Evolutionary conservation across 2,113 vertebrate species (phyloP), one percentile per base, ranked within the genome.

Genomic region (Calyptomena viridis): DNA sequence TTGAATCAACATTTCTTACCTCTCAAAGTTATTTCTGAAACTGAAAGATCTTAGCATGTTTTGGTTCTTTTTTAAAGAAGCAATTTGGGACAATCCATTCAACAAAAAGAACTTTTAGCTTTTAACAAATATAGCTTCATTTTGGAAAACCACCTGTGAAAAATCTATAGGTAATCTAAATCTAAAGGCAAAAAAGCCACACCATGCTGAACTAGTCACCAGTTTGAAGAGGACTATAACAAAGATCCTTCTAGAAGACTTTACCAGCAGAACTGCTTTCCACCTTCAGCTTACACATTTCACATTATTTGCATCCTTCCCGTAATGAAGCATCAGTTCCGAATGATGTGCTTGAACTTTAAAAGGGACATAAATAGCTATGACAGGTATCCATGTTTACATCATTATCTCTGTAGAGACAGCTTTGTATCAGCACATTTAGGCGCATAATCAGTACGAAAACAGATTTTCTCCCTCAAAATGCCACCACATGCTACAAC

Each of bases 401-500:
- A 44, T 63, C 2, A 0, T 89, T 94, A 95, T 94, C 94, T 90
- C 80, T 59, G 42, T 25, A 47, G 33, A 90, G 83, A 63, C 92
- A 96, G 88, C 76, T 89, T 84, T 46, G 12, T 62, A 86, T 63
- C 83, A 63, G 73, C 47, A 89, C 39, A 58, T 81, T 89, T 66
- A 80, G 79, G 89, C 52, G 47, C 2, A 4, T 94, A 52, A 94
- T 86, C 91, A 72, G 68, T 71, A 85, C 27, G 67, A 80, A 92
- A 77, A 0, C 68, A 89, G 17, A 84, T 68, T 55, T 93, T 40
- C 91, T 79, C 76, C 62, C 53, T 93, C 75, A 79, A 94, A 97
- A 95, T 79, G 71, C 71, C 81, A 93, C 84, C 73, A 75, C 80
- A 89, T 78, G 86, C 80, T 93, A 64, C 68, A 95, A 42, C 31